A percentile compares a stretch with the other conserved stretches of the same genome.
Evolutionary conservation across 2,888 invertebrate genomes (phyloP).

Genomic region (Monopis laevigella): DNA sequence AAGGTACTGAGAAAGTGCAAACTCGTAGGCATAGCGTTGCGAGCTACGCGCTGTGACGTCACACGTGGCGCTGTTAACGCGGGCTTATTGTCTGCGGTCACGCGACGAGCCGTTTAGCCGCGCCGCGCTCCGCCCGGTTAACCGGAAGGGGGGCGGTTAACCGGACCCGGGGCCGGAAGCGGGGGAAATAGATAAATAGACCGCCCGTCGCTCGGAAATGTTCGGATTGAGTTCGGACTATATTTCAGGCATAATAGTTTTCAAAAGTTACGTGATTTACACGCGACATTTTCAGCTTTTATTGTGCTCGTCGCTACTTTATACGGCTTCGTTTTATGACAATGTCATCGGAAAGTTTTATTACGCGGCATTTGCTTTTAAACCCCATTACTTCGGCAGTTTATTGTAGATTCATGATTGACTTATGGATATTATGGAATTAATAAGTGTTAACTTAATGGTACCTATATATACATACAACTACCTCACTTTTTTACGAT

Average conservation of each 20-base stretch:
- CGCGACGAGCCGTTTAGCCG: constrained; percentile 68
- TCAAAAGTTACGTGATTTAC: constrained; percentile 64
- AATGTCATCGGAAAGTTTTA: constrained; percentile 50
- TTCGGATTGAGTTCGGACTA: constrained; percentile 66
- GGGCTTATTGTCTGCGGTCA: constrained; percentile 68
- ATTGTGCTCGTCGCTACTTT: constrained; percentile 35
- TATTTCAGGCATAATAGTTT: constrained; percentile 66
- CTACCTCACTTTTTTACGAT: too few species aligned
- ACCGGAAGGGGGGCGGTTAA: constrained; percentile 67
- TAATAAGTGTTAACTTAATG: too few species aligned
- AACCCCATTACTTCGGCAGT: constrained; percentile 18
- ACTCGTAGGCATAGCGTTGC: constrained; percentile 67
- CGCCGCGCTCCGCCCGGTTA: constrained; percentile 58
- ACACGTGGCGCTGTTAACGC: constrained; percentile 66
- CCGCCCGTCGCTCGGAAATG: constrained; percentile 65
- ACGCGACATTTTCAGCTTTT: constrained; percentile 60
- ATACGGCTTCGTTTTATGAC: constrained; percentile 47
- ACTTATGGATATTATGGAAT: too few species aligned
- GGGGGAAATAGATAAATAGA: constrained; percentile 68
- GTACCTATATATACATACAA: too few species aligned
- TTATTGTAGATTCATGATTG: not conserved
- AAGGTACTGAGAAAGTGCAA: constrained; percentile 36
- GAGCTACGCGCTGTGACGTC: too few species aligned
- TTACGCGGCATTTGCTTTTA: constrained; percentile 41
- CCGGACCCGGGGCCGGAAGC: constrained; percentile 66